phyloP scores from a whole-genome alignment of 1,140 invertebrate species.

The Temnothorax curvispinosus region DNA sequence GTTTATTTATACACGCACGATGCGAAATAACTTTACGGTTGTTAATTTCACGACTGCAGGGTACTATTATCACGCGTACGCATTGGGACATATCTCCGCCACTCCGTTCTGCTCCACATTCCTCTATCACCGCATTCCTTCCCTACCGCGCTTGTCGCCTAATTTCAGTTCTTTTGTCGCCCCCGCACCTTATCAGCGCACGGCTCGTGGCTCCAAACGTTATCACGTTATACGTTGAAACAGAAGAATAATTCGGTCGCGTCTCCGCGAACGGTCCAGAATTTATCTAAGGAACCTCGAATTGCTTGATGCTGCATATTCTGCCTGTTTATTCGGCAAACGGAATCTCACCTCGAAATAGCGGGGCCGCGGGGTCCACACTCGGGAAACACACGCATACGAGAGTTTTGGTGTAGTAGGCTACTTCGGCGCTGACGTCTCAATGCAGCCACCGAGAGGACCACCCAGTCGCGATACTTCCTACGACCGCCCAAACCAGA shows the following conservation, averaged over 20 bases:
- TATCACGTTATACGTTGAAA: slow-evolving; percentile 26
- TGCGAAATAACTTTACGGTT: not conserved
- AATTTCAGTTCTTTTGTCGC: slow-evolving; percentile 29
- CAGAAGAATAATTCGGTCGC: slow-evolving; percentile 5
- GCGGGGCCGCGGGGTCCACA: not conserved
- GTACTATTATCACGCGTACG: not conserved
- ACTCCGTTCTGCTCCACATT: slow-evolving; percentile 30
- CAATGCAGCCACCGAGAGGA: slow-evolving; percentile 75
- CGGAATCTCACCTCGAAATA: slow-evolving; percentile 19
- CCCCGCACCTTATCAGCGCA: slow-evolving; percentile 17
- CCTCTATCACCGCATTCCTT: slow-evolving; percentile 38
- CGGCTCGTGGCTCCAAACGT: not conserved
- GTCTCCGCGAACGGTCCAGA: not conserved
- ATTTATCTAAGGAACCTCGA: not conserved
- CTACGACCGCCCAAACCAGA: slow-evolving; percentile 74
- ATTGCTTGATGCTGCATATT: not conserved
- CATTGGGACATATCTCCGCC: slow-evolving; percentile 25
- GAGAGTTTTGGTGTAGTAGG: slow-evolving; percentile 46
- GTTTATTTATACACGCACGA: not conserved
- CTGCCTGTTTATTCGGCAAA: slow-evolving; percentile 5
- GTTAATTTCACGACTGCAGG: not conserved
- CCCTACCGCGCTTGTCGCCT: slow-evolving; percentile 1
- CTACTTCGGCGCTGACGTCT: slow-evolving; percentile 76
- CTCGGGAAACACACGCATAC: slow-evolving; percentile 65
- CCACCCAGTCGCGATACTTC: slow-evolving; percentile 74